Conservation (phyloP, 2,113 vertebrate species). For the Zosterops pallidus region DNA sequence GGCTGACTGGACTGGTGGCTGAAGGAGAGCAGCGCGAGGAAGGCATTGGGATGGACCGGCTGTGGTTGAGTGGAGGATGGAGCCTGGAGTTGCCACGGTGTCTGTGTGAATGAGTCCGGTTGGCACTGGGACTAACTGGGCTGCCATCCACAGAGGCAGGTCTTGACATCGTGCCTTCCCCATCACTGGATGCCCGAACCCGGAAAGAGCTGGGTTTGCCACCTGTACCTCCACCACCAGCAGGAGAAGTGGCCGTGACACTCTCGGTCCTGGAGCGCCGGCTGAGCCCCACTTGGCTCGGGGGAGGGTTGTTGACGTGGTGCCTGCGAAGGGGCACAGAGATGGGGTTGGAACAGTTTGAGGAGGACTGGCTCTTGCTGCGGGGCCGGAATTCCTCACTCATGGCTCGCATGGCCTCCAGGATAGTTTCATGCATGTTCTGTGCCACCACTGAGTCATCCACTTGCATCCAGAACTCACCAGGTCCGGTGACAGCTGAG, state of each 20-base stretch:
- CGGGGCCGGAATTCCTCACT: conserved; percentile 89
- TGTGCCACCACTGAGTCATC: conserved; percentile 89
- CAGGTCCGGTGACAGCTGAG: conserved; percentile 84
- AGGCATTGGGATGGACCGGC: conserved; percentile 87
- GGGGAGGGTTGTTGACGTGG: conserved; percentile 86
- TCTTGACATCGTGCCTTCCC: conserved; percentile 87
- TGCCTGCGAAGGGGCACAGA: conserved; percentile 85
- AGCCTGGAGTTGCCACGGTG: conserved; percentile 83
- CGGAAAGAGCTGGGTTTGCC: conserved; percentile 83
- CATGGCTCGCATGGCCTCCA: conserved; percentile 91
- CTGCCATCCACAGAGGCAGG: conserved; percentile 87
- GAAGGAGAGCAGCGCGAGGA: conserved; percentile 86
- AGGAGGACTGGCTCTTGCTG: conserved; percentile 90
- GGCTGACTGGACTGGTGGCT: conserved; percentile 85
- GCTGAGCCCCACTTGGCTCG: conserved; percentile 87
- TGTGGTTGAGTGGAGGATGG: conserved; percentile 87
- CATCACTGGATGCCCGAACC: conserved; percentile 86
- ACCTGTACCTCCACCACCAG: conserved; percentile 66
- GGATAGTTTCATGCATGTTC: conserved; percentile 91
- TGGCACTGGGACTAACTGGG: conserved; percentile 82
- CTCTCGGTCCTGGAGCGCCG: conserved; percentile 84
- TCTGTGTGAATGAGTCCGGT: conserved; percentile 77
- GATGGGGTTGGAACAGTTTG: conserved; percentile 89
- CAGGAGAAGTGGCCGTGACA: conserved; percentile 83
- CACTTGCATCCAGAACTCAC: conserved; percentile 94